phyloP scores from a whole-genome alignment of 2,888 invertebrate genomes.

The Ectemnius cavifrons region DNA sequence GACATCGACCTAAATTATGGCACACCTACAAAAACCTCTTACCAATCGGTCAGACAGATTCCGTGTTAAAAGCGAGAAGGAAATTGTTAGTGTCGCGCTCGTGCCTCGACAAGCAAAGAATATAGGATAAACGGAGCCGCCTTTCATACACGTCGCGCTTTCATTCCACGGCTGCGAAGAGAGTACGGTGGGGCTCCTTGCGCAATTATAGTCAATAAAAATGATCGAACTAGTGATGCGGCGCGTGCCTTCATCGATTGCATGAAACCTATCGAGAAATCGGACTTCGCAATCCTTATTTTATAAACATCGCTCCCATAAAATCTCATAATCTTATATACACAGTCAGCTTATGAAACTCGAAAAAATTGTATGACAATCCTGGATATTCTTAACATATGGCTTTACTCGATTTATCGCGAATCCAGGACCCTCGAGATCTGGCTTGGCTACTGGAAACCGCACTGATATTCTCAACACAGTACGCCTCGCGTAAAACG shows the following conservation, averaged over 20 bases:
- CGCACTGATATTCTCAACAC: conserved; percentile 30
- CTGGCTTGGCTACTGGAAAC: conserved; percentile 44
- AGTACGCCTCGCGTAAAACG: conserved; percentile 9
- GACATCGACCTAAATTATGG: conserved; percentile 64
- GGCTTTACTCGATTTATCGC: conserved; percentile 29
- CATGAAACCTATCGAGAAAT: conserved; percentile 17
- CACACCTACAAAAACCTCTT: conserved; percentile 59
- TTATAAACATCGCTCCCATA: conserved; percentile 45
- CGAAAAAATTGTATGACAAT: conserved; percentile 40
- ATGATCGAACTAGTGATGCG: background rate
- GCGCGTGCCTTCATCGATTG: background rate
- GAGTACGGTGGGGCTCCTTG: background rate
- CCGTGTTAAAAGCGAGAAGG: conserved; percentile 13
- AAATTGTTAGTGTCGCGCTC: background rate
- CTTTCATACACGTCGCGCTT: background rate
- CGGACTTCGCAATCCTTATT: conserved; percentile 32
- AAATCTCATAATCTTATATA: conserved; percentile 56
- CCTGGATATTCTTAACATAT: conserved; percentile 40
- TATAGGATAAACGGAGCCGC: background rate
- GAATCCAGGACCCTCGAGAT: conserved; percentile 19
- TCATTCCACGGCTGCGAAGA: background rate
- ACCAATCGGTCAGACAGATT: conserved; percentile 38
- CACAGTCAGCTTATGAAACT: conserved; percentile 54
- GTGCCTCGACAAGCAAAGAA: background rate
- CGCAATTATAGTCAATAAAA: background rate